phyloP scores from a whole-genome alignment of 2,113 vertebrate species.

The Oncorhynchus clarkii region DNA sequence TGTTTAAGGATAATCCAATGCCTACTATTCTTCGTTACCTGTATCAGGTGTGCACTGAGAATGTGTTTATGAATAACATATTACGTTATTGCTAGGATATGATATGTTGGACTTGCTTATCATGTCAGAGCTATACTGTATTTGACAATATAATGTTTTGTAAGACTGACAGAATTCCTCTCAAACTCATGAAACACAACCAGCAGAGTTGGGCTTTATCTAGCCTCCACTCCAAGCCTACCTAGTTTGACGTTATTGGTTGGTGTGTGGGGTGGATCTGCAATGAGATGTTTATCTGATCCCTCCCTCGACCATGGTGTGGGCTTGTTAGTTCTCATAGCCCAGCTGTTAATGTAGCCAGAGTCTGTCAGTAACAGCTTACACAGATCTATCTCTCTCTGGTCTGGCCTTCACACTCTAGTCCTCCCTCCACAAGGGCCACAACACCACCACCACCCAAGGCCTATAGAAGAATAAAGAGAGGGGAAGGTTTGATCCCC shows the following conservation, averaged over 20 bases:
- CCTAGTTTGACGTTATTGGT: neutral
- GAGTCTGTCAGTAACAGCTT: constrained; percentile 47
- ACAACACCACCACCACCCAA: constrained; percentile 3
- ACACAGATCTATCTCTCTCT: constrained; percentile 5
- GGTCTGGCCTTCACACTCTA: constrained; percentile 12
- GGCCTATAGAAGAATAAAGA: constrained; percentile 21
- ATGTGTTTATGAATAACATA: neutral
- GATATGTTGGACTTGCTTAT: neutral
- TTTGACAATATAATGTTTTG: neutral
- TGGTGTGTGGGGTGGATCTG: neutral
- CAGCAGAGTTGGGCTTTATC: no score
- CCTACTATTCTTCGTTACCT: no score
- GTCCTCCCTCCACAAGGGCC: constrained; percentile 6
- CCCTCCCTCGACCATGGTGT: neutral
- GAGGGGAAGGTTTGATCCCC: constrained; percentile 2
- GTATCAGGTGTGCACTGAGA: neutral
- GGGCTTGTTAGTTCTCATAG: neutral
- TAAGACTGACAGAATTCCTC: no score
- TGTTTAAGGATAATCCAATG: neutral
- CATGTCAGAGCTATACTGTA: neutral
- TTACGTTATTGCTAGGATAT: neutral
- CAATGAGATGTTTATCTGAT: neutral
- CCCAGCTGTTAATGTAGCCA: constrained; percentile 20
- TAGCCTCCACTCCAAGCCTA: neutral
- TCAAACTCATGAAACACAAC: no score